Conservation (phyloP, 2,888 invertebrate species). For the Lasioglossum morio region DNA sequence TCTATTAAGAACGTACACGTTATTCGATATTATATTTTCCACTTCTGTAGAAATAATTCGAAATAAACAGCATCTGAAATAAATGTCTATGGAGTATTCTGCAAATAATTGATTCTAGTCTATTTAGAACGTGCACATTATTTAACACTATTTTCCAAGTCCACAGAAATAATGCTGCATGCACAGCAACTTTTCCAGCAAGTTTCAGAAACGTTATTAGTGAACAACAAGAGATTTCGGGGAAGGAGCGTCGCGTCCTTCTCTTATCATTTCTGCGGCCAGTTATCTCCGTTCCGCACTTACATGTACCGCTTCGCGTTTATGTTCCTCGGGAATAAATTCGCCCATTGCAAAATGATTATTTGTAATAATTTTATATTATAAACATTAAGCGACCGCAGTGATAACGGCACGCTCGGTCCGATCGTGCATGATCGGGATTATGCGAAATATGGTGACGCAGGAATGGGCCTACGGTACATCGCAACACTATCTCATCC, state of each 20-base stretch:
- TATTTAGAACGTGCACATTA: too few relatives aligned
- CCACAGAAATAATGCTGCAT: too few relatives aligned
- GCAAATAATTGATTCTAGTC: too few relatives aligned
- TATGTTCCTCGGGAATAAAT: constrained; percentile 15
- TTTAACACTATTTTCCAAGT: too few relatives aligned
- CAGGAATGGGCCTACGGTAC: neutral
- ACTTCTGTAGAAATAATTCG: too few relatives aligned
- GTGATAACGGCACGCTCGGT: neutral
- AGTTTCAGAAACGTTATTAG: neutral
- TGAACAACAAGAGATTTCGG: neutral
- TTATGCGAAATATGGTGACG: neutral
- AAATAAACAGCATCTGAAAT: too few relatives aligned
- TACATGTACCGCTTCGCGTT: neutral
- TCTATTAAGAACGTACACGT: too few relatives aligned
- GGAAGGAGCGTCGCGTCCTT: neutral
- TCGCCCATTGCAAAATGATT: neutral
- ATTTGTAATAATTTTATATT: neutral
- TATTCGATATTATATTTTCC: too few relatives aligned
- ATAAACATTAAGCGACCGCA: neutral
- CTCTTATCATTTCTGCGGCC: neutral
- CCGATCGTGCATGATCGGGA: neutral
- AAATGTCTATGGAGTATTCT: too few relatives aligned
- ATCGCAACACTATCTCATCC: fast-evolving
- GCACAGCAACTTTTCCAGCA: neutral
- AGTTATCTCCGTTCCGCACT: neutral